Base-by-base conservation (phyloP, 2,113 vertebrate genomes). In the Penelope pileata region DNA sequence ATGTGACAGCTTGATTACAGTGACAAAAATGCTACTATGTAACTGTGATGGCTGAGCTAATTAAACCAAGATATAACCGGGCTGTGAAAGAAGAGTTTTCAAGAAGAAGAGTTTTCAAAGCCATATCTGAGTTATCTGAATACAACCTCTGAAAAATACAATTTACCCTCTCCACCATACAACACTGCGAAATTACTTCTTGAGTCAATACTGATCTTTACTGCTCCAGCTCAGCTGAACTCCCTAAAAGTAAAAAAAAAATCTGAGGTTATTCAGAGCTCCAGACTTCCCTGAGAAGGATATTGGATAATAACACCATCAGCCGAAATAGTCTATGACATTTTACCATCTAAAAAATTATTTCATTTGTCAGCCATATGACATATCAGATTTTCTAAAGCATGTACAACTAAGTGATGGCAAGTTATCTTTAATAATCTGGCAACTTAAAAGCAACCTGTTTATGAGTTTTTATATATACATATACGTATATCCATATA, bases 241-340 rank as follows among this genome's bases (percentile, higher is more conserved):
- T 72, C 47, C 51, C 63, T 56, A 43, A 47, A 80, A 87, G 36
- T 85, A 83, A 79, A 87, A 82, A 72, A 87, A 94, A 92, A 92
- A 75, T 74, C 47, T 15, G 47, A 59, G 59, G 72, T 77, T 74
- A 5, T 47, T 63, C 16, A 83, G 53, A 89, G 62, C 62, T 92
- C 38, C 21, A 58, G 29, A 38, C 6, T 70, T 87, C 34, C 54
- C 70, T 74, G 45, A 75, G 34, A 54, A 87, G 10, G 23, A 54
- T 50, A 83, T 54, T 7, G 5, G n/a, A 53, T 38, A 93, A 58
- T 70, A 91, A 83, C 40, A 53, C 16, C 30, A 86, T 74, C 54
- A 74, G 11, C 32, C 43, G 90, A 91, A 94, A 75, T 74, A 83
- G 88, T 79, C 68, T 74, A 77, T 47, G 16, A 78, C 32, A 21